Evolutionary conservation across 2,797 vertebrate species (phyloP).

Genomic region (Chrysocyon brachyurus): DNA sequence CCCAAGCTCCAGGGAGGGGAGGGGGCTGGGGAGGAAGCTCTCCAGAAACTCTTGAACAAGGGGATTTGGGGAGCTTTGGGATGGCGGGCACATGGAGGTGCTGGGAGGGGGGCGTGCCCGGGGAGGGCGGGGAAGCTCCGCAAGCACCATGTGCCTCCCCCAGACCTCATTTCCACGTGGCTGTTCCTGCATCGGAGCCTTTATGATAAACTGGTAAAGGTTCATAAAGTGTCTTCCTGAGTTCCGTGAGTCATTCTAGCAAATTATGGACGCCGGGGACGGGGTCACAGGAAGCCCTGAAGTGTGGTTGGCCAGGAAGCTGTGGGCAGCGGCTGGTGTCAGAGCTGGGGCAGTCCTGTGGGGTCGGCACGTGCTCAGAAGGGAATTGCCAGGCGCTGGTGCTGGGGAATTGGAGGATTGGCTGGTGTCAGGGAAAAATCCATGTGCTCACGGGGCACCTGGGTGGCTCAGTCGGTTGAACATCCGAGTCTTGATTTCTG

Average conservation of each 20-base stretch:
- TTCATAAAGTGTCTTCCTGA: neutral
- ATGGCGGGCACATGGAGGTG: accelerated
- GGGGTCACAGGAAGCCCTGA: accelerated
- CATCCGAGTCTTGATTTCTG: accelerated
- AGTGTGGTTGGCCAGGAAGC: no score
- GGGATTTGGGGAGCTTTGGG: neutral
- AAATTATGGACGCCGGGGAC: accelerated
- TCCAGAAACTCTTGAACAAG: accelerated
- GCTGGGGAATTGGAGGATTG: no score
- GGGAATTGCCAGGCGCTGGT: no score
- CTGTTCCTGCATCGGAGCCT: neutral
- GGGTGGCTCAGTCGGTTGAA: neutral
- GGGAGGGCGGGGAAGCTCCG: neutral
- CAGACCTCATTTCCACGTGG: accelerated
- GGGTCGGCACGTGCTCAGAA: neutral
- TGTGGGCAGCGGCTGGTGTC: accelerated
- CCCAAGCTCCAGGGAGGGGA: neutral
- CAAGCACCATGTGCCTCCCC: neutral
- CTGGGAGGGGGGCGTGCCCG: neutral
- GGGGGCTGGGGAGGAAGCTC: neutral
- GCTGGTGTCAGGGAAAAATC: neutral
- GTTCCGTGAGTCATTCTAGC: neutral
- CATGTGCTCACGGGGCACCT: neutral
- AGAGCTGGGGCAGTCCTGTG: neutral
- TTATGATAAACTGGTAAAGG: neutral